A percentile compares a stretch with the other conserved stretches of the same genome.
Conservation (phyloP, 1,140 invertebrate species). For the Hyphantria cunea region DNA sequence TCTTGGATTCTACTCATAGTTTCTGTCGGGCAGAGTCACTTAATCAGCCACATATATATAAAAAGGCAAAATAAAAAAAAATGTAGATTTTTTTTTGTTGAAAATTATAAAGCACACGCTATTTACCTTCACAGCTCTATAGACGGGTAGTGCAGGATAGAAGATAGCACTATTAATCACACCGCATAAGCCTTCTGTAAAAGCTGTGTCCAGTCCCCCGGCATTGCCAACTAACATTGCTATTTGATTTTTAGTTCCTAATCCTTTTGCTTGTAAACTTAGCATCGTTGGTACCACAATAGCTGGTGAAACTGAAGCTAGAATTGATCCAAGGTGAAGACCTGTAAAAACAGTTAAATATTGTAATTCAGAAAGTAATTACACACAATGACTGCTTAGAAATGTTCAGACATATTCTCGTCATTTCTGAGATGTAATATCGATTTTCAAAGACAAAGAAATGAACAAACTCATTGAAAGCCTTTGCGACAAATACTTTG, state of each 20-base stretch:
- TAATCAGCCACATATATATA: no score
- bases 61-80: no score
- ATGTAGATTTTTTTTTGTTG: no score
- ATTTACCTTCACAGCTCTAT: constrained; percentile 73
- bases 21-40: no score
- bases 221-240: constrained; percentile 95
- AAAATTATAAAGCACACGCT: no score
- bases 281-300: constrained; percentile 95
- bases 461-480: constrained; percentile 17
- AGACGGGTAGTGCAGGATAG: constrained; percentile 85
- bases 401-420: constrained; percentile 18
- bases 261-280: constrained; percentile 89
- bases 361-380: constrained; percentile 4
- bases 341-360: constrained; percentile 44
- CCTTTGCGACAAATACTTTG: constrained; percentile 13
- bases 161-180: constrained; percentile 93
- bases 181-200: constrained; percentile 95
- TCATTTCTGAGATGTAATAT: constrained; percentile 17
- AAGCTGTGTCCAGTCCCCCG: constrained; percentile 91
- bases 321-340: constrained; percentile 91
- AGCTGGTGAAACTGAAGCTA: constrained; percentile 96
- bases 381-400: constrained; percentile 3
- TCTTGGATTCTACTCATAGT: no score
- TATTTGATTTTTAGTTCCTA: constrained; percentile 95
- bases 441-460: constrained; percentile 19